Conservation (phyloP, 1,140 invertebrate species). For the Meloidogyne hapla region DNA sequence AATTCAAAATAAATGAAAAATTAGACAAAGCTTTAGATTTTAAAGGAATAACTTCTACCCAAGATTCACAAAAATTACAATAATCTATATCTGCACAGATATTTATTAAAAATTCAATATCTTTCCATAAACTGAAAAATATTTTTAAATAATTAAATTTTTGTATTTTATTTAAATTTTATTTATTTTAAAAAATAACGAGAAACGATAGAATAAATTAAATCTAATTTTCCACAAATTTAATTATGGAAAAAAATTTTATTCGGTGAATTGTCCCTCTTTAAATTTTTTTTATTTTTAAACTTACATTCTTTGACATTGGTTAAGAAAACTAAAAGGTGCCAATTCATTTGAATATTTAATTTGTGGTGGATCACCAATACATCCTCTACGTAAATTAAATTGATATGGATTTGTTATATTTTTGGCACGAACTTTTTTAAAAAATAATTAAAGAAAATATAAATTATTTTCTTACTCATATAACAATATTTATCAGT, state of each 20-base stretch:
- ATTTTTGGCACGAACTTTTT: conserved; percentile 20
- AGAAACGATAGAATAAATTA: too few relatives aligned
- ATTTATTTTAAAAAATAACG: too few relatives aligned
- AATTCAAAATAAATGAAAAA: not conserved
- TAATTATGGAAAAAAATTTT: too few relatives aligned
- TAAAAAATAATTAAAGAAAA: conserved; percentile 12
- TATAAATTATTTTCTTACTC: not conserved
- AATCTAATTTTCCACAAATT: too few relatives aligned
- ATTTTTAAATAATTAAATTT: too few relatives aligned
- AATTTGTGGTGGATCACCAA: conserved; percentile 12
- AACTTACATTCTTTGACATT: conserved; percentile 18
- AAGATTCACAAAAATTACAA: conserved; percentile 24
- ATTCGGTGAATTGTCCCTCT: too few relatives aligned
- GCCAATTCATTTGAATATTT: conserved; percentile 15
- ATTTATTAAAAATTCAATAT: conserved; percentile 22
- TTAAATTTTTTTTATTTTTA: not conserved
- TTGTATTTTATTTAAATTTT: not conserved
- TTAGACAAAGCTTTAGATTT: not conserved
- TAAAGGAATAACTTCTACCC: conserved; percentile 7
- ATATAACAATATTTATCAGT: conserved; percentile 20
- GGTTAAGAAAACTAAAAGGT: conserved; percentile 24
- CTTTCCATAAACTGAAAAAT: conserved; percentile 25
- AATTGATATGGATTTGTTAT: conserved; percentile 13
- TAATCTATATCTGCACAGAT: conserved; percentile 24
- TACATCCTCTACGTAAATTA: conserved; percentile 19